Conservation (phyloP, 2,888 invertebrate species). For the Cepaea hortensis region DNA sequence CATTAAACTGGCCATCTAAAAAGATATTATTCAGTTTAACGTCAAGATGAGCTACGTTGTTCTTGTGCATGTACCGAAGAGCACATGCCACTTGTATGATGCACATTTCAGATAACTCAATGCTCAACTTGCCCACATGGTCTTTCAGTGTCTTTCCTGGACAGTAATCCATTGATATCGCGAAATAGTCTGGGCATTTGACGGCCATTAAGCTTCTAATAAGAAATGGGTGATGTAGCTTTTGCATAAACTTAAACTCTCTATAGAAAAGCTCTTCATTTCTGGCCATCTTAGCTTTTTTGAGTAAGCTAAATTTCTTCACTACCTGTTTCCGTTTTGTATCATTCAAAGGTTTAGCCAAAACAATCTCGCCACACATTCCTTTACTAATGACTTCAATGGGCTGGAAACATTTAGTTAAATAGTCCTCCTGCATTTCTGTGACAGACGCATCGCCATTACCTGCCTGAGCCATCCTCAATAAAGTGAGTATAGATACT, state of each 20-base stretch:
- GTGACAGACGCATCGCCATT: too few species aligned
- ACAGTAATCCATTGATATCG: background rate
- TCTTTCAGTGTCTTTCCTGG: background rate
- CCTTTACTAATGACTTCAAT: background rate
- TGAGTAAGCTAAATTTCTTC: background rate
- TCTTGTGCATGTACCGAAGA: background rate
- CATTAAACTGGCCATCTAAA: background rate
- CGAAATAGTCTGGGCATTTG: background rate
- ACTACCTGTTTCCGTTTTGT: background rate
- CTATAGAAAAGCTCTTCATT: background rate
- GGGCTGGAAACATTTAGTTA: too few species aligned
- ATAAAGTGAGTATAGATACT: too few species aligned
- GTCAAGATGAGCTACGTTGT: background rate
- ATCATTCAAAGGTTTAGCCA: background rate
- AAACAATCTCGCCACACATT: background rate
- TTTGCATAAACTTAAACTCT: background rate
- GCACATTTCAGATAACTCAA: background rate
- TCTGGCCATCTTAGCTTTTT: background rate
- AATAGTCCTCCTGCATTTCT: too few species aligned
- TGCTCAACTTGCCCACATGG: background rate
- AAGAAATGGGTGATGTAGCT: background rate
- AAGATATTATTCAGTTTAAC: constrained; percentile 3
- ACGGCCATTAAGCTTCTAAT: background rate
- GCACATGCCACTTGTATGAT: background rate
- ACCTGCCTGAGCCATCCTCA: too few species aligned